Conservation (phyloP, 2,797 vertebrate species). For the Mallotus villosus region DNA sequence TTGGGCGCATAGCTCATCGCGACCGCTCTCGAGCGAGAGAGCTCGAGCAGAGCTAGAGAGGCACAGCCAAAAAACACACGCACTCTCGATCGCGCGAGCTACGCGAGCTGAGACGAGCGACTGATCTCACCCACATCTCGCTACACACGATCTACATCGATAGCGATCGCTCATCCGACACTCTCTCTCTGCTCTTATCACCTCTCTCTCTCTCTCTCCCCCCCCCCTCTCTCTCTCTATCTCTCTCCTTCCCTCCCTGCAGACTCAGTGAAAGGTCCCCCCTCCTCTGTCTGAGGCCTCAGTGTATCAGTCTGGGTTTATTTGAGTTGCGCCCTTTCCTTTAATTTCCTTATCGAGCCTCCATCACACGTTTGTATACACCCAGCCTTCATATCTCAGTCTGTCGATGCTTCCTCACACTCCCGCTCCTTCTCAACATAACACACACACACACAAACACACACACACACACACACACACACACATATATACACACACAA, state of each 20-base stretch:
- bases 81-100: no score
- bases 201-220: background rate
- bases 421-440: slow-evolving; percentile 26
- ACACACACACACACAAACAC: background rate
- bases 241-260: slow-evolving; percentile 20
- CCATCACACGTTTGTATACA: slow-evolving; percentile 74
- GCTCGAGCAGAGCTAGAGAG: no score
- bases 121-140: no score
- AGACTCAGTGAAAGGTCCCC: slow-evolving; percentile 20
- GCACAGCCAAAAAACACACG: no score
- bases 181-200: slow-evolving; percentile 6
- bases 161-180: no score
- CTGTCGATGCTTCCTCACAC: slow-evolving; percentile 44
- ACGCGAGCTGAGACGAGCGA: no score
- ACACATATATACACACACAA: no score
- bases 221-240: slow-evolving; percentile 15
- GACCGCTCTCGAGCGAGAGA: no score
- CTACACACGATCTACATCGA: no score
- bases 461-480: background rate
- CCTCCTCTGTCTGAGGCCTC: slow-evolving; percentile 10
- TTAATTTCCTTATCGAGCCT: slow-evolving; percentile 76
- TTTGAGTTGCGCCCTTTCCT: slow-evolving; percentile 81
- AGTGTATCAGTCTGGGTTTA: slow-evolving; percentile 54
- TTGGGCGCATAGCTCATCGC: no score
- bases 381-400: slow-evolving; percentile 59